Conservation (phyloP, 2,113 vertebrate genomes). For the Dolichallabes microphthalmus region DNA sequence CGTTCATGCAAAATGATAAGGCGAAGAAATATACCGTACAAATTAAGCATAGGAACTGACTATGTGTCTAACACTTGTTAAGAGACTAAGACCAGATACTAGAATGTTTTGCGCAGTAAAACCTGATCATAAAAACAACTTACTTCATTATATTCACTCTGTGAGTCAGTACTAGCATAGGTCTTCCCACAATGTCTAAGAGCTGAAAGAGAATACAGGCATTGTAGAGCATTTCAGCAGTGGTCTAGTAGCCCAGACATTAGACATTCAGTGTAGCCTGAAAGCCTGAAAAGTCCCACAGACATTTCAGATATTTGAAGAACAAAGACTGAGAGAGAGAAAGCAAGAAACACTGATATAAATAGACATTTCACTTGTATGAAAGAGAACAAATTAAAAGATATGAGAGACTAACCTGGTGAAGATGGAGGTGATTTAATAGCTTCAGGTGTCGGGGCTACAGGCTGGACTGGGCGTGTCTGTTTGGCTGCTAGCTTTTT, state of each 20-base stretch:
- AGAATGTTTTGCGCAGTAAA: neutral
- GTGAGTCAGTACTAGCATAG: slow-evolving; percentile 57
- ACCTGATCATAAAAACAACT: slow-evolving; percentile 49
- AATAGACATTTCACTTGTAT: neutral
- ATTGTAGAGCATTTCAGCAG: neutral
- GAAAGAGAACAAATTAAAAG: neutral
- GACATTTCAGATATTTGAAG: neutral
- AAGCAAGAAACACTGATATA: neutral
- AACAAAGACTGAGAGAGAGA: neutral
- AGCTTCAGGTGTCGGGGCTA: slow-evolving; percentile 92
- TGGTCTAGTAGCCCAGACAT: neutral
- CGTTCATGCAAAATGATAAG: neutral
- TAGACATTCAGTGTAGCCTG: neutral
- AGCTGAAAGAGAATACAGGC: slow-evolving; percentile 55
- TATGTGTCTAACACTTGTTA: neutral
- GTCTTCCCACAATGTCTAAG: slow-evolving; percentile 65
- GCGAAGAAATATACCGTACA: neutral
- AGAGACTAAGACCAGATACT: neutral
- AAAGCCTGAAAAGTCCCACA: neutral
- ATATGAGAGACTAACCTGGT: slow-evolving; percentile 70
- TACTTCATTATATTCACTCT: slow-evolving; percentile 77
- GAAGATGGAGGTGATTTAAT: slow-evolving; percentile 85
- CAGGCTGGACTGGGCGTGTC: slow-evolving; percentile 90
- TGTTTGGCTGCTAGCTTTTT: slow-evolving; percentile 97
- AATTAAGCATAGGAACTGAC: neutral